Conservation (phyloP, 1,140 invertebrate species). For the Macrobrachium nipponense region DNA sequence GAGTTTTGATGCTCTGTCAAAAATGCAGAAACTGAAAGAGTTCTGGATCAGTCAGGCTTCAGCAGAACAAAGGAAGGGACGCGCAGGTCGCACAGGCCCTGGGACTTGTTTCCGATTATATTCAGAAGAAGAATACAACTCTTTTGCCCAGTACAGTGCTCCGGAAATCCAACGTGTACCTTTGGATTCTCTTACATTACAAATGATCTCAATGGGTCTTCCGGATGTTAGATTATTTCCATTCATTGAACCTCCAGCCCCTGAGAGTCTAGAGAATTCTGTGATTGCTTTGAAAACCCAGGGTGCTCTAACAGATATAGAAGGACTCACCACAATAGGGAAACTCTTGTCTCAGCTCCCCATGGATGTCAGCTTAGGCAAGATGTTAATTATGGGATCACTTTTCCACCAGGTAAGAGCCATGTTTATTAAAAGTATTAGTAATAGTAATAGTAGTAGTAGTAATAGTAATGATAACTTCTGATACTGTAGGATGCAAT, state of each 20-base stretch:
- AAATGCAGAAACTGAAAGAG: conserved; percentile 90
- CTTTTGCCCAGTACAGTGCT: conserved; percentile 82
- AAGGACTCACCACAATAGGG: conserved; percentile 91
- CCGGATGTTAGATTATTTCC: conserved; percentile 93
- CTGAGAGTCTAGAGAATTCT: conserved; percentile 87
- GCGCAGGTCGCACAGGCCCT: conserved; percentile 81
- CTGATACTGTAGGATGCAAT: background rate
- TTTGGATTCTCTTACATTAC: conserved; percentile 89
- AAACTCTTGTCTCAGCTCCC: conserved; percentile 88
- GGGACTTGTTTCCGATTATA: conserved; percentile 88
- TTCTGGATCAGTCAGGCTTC: conserved; percentile 98
- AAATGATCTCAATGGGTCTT: conserved; percentile 96
- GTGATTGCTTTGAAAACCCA: conserved; percentile 67
- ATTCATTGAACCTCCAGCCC: conserved; percentile 89
- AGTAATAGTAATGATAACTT: conserved; percentile 37
- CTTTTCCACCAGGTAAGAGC: conserved; percentile 78
- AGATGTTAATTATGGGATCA: conserved; percentile 94
- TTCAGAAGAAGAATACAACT: conserved; percentile 85
- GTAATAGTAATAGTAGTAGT: no score
- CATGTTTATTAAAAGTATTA: background rate
- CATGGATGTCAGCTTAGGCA: conserved; percentile 94
- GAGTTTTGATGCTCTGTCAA: conserved; percentile 90
- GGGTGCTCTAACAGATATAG: conserved; percentile 85
- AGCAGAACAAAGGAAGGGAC: conserved; percentile 95
- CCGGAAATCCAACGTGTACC: conserved; percentile 94